These are phyloP conservation scores for Sciaenops ocellatus DNA, from an alignment of 2,797 vertebrate species.

Conservation along the genomic window DNA sequence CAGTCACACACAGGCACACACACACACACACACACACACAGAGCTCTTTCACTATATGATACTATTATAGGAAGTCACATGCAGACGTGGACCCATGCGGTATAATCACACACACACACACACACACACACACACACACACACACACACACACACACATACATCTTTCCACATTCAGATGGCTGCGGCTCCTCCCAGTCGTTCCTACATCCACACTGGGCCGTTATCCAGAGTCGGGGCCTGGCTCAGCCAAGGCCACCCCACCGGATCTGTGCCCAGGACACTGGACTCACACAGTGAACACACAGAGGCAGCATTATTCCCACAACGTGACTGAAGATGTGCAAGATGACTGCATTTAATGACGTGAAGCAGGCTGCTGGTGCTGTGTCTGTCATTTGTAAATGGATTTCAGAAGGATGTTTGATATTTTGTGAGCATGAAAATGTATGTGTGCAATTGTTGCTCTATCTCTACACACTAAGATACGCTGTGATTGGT, in stretches of 20 bases:
- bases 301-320: conserved; percentile 76
- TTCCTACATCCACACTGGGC: conserved; percentile 68
- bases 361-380: conserved; percentile 35
- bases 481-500: neutral
- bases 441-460: neutral
- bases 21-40: conserved; percentile 62
- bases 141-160: conserved; percentile 8
- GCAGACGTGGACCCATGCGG: conserved; percentile 49
- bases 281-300: conserved; percentile 70
- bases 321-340: conserved; percentile 73
- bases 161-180: conserved; percentile 55
- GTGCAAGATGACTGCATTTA: conserved; percentile 66
- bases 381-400: conserved; percentile 23
- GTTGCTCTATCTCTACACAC: neutral
- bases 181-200: conserved; percentile 63
- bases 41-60: conserved; percentile 70
- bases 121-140: conserved; percentile 32
- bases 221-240: conserved; percentile 56
- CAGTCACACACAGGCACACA: conserved; percentile 53
- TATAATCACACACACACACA: conserved; percentile 32
- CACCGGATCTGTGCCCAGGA: conserved; percentile 74
- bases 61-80: conserved; percentile 69
- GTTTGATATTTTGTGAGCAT: conserved; percentile 7
- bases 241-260: conserved; percentile 66
- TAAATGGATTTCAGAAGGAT: conserved; percentile 15